phyloP scores from a whole-genome alignment of 2,113 vertebrate genomes.

The Aythya baeri region DNA sequence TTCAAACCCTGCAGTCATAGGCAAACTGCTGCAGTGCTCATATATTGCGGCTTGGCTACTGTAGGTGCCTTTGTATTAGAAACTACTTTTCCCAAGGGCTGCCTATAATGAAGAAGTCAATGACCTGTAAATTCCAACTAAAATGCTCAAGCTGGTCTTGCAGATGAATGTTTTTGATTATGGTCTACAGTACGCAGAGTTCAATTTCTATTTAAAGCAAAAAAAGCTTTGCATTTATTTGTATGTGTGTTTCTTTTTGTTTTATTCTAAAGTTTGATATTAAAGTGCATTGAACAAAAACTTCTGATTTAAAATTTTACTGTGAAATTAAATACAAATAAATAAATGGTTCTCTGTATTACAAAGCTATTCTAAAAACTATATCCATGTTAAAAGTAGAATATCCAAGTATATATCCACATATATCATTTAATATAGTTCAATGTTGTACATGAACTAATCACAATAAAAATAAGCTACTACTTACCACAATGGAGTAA shows the following conservation, averaged over 20 bases:
- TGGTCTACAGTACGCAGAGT: slow-evolving; percentile 10
- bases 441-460: background rate
- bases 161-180: slow-evolving; percentile 63
- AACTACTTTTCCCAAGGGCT: slow-evolving; percentile 48
- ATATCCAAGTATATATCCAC: background rate
- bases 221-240: slow-evolving; percentile 2
- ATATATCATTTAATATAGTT: background rate
- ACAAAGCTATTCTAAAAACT: background rate
- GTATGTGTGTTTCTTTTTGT: background rate
- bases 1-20: slow-evolving; percentile 21
- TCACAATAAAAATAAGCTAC: background rate
- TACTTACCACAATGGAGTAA: background rate
- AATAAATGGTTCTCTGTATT: background rate
- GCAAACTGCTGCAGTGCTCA: background rate
- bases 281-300: background rate
- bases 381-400: background rate
- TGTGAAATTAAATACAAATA: background rate
- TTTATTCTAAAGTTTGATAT: background rate
- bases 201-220: slow-evolving; percentile 56
- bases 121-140: slow-evolving; percentile 60
- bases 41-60: background rate
- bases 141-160: slow-evolving; percentile 56
- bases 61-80: slow-evolving; percentile 33
- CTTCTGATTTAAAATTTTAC: background rate
- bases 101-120: slow-evolving; percentile 62